These are phyloP conservation scores for Harpalus rubripes DNA, from an alignment of 2,888 invertebrate species.

Conservation along the genomic window DNA sequence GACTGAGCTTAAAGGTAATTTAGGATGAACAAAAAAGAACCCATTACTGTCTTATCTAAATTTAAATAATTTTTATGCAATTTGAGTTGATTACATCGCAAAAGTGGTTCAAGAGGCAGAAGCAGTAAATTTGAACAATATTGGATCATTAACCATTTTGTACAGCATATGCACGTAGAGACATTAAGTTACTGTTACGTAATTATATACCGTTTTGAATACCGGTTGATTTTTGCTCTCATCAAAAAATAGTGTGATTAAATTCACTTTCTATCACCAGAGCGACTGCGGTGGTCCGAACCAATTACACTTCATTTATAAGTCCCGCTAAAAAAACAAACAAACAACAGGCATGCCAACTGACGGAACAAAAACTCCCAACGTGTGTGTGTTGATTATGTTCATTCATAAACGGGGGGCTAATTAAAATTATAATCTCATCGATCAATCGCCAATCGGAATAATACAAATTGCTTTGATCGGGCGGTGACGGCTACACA, in stretches of 20 bases:
- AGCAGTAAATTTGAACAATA: conserved; percentile 42
- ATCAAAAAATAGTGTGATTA: conserved; percentile 53
- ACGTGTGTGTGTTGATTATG: conserved; percentile 64
- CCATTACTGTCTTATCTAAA: conserved; percentile 13
- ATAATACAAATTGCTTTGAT: conserved; percentile 66
- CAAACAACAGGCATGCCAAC: conserved; percentile 56
- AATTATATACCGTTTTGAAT: conserved; percentile 53
- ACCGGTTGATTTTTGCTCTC: conserved; percentile 45
- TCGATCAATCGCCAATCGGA: conserved; percentile 68
- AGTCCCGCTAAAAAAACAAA: conserved; percentile 38
- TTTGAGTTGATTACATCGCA: neutral
- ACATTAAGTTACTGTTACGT: conserved; percentile 24
- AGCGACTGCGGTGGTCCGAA: conserved; percentile 46
- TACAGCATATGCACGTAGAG: conserved; percentile 10
- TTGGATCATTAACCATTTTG: conserved; percentile 43
- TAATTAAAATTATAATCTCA: conserved; percentile 69
- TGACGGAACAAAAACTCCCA: conserved; percentile 53
- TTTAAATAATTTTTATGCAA: conserved; percentile 25
- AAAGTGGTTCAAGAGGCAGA: neutral
- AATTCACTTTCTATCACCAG: conserved; percentile 44
- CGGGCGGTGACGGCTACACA: conserved; percentile 54
- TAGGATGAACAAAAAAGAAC: conserved; percentile 11
- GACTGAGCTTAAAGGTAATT: conserved; percentile 5
- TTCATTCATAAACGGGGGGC: conserved; percentile 64
- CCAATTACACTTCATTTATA: conserved; percentile 59